Percentiles rank a stretch among this genome's conserved stretches.
phyloP scores from a whole-genome alignment of 2,888 invertebrate genomes.

The Dendrolimus pini region DNA sequence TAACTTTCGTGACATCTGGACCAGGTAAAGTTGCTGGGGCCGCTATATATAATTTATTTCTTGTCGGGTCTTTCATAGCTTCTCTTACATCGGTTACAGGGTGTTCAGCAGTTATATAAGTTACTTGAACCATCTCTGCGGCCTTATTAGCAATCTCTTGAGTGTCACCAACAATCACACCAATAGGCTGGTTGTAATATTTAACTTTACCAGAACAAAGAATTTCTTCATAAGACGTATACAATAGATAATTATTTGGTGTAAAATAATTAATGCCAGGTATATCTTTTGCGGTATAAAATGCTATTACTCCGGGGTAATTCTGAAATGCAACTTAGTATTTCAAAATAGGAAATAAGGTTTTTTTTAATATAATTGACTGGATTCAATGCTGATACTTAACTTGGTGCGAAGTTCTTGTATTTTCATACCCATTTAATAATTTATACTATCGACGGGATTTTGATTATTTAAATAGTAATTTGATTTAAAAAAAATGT shows the following conservation, averaged over 20 bases:
- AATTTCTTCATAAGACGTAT: slow-evolving; percentile 54
- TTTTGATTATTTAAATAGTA: too few relatives aligned
- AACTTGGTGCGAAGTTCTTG: too few relatives aligned
- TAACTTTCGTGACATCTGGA: slow-evolving; percentile 45
- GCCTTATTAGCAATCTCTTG: slow-evolving; percentile 72
- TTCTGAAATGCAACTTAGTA: slow-evolving; percentile 54
- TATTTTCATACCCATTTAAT: too few relatives aligned
- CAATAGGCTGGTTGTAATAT: slow-evolving; percentile 43
- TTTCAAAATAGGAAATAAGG: background rate
- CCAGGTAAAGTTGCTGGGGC: slow-evolving; percentile 35
- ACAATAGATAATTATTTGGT: slow-evolving; percentile 21
- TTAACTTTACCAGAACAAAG: slow-evolving; percentile 31
- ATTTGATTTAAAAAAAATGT: too few relatives aligned
- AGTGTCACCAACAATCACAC: slow-evolving; percentile 74
- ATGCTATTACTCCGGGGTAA: slow-evolving; percentile 78
- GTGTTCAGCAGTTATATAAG: slow-evolving; percentile 53
- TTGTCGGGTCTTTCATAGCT: slow-evolving; percentile 25
- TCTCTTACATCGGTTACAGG: slow-evolving; percentile 35
- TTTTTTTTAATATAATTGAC: background rate
- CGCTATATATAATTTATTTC: slow-evolving; percentile 17
- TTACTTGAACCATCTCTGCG: slow-evolving; percentile 71
- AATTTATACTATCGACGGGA: too few relatives aligned
- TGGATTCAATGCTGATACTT: background rate
- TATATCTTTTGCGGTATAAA: slow-evolving; percentile 78
- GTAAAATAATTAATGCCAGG: slow-evolving; percentile 80